Evolutionary conservation across 2,888 invertebrate genomes (phyloP), one percentile per base, ranked within the genome.

Genomic region (Drosophila colorata): DNA sequence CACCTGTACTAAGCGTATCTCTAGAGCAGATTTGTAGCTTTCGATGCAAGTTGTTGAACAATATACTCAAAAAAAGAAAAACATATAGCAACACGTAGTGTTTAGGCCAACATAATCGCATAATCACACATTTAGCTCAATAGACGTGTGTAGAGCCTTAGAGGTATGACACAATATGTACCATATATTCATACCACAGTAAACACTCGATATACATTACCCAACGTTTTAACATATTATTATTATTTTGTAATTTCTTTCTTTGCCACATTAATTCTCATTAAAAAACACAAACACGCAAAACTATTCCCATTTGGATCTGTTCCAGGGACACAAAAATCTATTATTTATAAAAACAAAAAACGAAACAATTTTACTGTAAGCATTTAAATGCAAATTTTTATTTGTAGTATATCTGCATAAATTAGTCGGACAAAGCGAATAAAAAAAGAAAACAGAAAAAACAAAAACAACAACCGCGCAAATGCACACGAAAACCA

Each of bases 301-400:
- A 14, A 49, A 56, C 57, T 57, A 57, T 41, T 58, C 52, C 78
- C 78, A 63, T 52, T 77, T 38, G 77, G 37, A 37, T 37, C 57
- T 41, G 35, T 63, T 52, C 60, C 78, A 78, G 66, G 61, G 52
- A 67, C 59, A 59, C 59, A 49, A 60, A 48, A 40, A 81, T 80
- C 55, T 78, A 80, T 86, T 82, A 86, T 82, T 81, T 83, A 77
- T 77, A 77, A 71, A 70, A 52, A 33, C 11, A 31, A 31, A 31
- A 11, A 31, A 11, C 4, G 4, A 33, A 13, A 81, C 66, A 66
- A 66, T 86, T 78, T 80, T 69, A 57, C 69, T 58, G 64, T 61
- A 80, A 57, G 69, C 81, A 84, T 84, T 78, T 80, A 82, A 73
- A 81, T 87, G 87, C 74, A 80, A 84, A 84, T 77, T 87, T 84